Percentiles rank a stretch among this genome's conserved stretches.
These are phyloP conservation scores for Labeo rohita DNA, from an alignment of 2,113 vertebrate species.

Conservation along the genomic window DNA sequence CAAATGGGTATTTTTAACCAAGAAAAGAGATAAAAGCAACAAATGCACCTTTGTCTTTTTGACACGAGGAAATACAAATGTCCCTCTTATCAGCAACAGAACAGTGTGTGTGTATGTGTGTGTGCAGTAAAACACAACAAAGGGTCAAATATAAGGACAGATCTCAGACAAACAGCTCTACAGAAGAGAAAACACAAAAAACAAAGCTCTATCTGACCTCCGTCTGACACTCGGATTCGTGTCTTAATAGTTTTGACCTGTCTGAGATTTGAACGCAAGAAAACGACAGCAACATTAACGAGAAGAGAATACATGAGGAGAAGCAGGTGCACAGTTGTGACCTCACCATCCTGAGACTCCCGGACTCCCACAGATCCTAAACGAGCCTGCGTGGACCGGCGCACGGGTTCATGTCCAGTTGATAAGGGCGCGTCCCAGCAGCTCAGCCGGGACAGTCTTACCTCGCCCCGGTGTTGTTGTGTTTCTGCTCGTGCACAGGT, in stretches of 20 bases:
- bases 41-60: conserved; percentile 3
- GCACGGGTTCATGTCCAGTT: neutral
- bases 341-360: conserved; percentile 30
- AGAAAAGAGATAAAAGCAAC: neutral
- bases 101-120: neutral
- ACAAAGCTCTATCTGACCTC: neutral
- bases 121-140: conserved; percentile 4
- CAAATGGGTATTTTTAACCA: neutral
- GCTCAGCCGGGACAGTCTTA: neutral
- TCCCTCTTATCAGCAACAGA: conserved; percentile 1
- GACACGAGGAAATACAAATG: conserved; percentile 25
- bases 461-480: neutral
- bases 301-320: neutral
- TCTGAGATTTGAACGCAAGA: neutral
- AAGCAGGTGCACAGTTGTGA: neutral
- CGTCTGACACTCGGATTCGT: neutral
- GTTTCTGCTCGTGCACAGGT: conserved; percentile 1
- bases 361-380: neutral
- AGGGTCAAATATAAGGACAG: neutral
- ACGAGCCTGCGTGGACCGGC: neutral
- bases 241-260: neutral
- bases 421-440: neutral
- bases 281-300: neutral
- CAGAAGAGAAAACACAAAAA: neutral
- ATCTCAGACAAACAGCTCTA: conserved; percentile 6